Evolutionary conservation across 2,113 vertebrate genomes (phyloP).

Genomic region (Charadrius vociferus): DNA sequence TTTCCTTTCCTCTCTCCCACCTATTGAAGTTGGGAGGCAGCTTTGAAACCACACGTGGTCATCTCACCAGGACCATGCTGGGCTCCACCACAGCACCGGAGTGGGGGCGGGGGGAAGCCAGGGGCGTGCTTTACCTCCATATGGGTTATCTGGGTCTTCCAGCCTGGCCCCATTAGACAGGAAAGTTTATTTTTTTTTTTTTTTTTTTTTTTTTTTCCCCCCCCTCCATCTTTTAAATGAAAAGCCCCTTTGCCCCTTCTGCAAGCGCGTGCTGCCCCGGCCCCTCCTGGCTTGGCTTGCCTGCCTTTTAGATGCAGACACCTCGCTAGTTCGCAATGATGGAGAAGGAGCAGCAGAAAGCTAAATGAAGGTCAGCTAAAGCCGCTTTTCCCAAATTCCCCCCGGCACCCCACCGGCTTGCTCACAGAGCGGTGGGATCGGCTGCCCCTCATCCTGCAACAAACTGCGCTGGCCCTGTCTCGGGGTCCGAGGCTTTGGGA

Average conservation of each 20-base stretch:
- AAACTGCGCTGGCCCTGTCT: not conserved
- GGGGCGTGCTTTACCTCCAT: fast-evolving
- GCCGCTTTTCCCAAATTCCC: not conserved
- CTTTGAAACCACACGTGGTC: not conserved
- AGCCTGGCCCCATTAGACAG: not conserved
- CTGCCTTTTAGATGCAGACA: constrained; percentile 9
- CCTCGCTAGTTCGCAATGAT: not conserved
- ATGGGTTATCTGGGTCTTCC: not conserved
- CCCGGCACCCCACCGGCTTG: not conserved
- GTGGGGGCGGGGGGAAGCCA: not conserved
- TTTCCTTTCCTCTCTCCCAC: not conserved
- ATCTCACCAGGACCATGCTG: fast-evolving
- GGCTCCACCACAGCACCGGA: not conserved
- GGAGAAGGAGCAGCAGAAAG: not conserved
- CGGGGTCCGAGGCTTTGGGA: not conserved
- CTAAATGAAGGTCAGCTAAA: not conserved
- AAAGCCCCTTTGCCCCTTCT: not conserved
- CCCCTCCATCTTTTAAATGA: not conserved
- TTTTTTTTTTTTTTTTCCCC: no score
- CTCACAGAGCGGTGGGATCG: not conserved
- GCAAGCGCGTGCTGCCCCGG: not conserved
- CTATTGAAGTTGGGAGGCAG: not conserved
- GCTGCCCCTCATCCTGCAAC: not conserved
- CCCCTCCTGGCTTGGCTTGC: fast-evolving
- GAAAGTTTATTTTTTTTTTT: no score